phyloP scores from a whole-genome alignment of 2,797 vertebrate genomes.

The Manis pentadactyla region DNA sequence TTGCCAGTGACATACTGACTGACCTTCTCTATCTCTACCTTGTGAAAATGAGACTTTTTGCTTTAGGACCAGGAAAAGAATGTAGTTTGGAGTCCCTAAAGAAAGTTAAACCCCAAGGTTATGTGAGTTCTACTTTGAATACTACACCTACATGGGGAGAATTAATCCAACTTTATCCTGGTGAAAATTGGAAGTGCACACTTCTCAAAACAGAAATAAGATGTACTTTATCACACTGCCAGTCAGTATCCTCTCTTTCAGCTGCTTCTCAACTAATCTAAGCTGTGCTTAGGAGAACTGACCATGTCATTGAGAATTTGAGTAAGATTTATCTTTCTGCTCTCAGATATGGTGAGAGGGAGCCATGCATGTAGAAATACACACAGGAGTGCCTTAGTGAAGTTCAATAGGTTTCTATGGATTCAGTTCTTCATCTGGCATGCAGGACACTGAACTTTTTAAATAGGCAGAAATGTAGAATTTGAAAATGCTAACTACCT shows the following conservation, averaged over 20 bases:
- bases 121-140: conserved; percentile 38
- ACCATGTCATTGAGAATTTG: background rate
- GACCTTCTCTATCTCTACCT: background rate
- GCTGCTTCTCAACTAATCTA: background rate
- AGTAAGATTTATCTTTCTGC: background rate
- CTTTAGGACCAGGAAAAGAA: background rate
- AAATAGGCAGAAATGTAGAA: background rate
- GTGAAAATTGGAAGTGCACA: conserved; percentile 25
- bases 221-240: background rate
- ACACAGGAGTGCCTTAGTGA: background rate
- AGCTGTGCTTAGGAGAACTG: background rate
- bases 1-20: background rate
- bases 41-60: conserved; percentile 22
- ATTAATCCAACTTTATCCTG: background rate
- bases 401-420: background rate
- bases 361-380: background rate
- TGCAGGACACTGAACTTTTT: background rate
- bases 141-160: background rate
- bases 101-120: background rate
- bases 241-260: background rate
- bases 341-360: background rate
- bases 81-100: conserved; percentile 41
- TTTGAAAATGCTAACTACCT: background rate
- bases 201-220: conserved; percentile 51
- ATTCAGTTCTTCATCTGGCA: background rate